Percentiles rank a stretch among this genome's conserved stretches.
Evolutionary conservation across 2,888 invertebrate species (phyloP).

Genomic region (Platycheirus rosarum): DNA sequence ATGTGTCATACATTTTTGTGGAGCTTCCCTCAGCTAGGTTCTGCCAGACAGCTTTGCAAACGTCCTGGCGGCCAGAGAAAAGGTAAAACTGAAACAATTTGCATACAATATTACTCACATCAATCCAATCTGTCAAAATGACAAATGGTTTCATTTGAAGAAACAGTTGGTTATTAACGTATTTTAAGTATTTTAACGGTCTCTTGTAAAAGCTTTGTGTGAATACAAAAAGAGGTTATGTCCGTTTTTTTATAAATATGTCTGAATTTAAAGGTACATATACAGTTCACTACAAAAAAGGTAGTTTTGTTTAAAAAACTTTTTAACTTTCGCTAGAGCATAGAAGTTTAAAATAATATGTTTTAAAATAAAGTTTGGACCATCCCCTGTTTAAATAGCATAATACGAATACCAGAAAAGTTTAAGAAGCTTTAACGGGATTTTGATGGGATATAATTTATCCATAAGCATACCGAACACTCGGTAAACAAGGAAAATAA

Average conservation of each 20-base stretch:
- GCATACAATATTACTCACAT: conserved; percentile 77
- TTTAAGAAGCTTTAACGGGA: no score
- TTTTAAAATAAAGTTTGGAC: no score
- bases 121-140: conserved; percentile 77
- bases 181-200: conserved; percentile 20
- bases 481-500: no score
- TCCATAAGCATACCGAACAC: no score
- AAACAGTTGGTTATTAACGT: conserved; percentile 34
- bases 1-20: conserved; percentile 18
- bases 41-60: neutral
- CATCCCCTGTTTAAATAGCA: no score
- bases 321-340: no score
- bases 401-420: no score
- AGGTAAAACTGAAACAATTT: conserved; percentile 76
- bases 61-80: conserved; percentile 20
- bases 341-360: no score
- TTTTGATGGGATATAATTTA: no score
- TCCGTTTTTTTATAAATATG: conserved; percentile 2
- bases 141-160: conserved; percentile 72
- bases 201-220: conserved; percentile 28
- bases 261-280: no score
- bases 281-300: no score
- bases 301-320: no score
- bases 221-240: conserved; percentile 12
- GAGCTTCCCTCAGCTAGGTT: neutral